These are phyloP conservation scores for Elaphurus davidianus DNA, from an alignment of 2,113 vertebrate species.

Conservation along the genomic window DNA sequence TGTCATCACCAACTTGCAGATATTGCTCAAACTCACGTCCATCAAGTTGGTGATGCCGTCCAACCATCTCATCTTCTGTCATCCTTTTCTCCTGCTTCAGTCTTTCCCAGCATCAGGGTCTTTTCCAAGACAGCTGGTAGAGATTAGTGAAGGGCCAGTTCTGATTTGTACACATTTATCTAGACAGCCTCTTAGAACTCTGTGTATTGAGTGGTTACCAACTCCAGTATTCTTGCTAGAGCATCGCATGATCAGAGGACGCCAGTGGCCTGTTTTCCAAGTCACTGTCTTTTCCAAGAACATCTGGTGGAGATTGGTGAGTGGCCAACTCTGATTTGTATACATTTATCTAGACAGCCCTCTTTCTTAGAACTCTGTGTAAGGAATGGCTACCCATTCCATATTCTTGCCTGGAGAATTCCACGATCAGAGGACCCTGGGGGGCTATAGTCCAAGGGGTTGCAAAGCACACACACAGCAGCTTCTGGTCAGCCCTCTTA, in stretches of 20 bases:
- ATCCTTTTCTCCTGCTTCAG: not conserved
- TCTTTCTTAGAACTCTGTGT: not conserved
- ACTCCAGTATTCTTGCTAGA: not conserved
- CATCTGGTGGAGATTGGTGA: not conserved
- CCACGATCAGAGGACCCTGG: not conserved
- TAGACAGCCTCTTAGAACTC: not conserved
- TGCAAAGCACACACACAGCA: not conserved
- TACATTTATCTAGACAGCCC: not conserved
- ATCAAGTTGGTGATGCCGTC: not conserved
- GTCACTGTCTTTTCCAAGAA: not conserved
- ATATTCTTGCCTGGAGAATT: not conserved
- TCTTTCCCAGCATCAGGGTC: not conserved
- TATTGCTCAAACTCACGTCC: not conserved
- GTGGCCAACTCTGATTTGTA: not conserved
- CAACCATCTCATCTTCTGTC: not conserved
- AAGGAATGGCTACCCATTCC: not conserved
- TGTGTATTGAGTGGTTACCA: not conserved
- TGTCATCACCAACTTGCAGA: not conserved
- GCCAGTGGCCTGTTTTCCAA: too few relatives aligned
- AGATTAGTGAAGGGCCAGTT: not conserved
- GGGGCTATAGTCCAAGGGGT: not conserved
- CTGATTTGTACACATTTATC: not conserved
- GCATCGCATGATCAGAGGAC: too few relatives aligned
- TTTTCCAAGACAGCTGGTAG: not conserved
- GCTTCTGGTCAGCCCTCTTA: not conserved